phyloP scores from a whole-genome alignment of 2,113 vertebrate species.

The Rhabdomys dilectus region DNA sequence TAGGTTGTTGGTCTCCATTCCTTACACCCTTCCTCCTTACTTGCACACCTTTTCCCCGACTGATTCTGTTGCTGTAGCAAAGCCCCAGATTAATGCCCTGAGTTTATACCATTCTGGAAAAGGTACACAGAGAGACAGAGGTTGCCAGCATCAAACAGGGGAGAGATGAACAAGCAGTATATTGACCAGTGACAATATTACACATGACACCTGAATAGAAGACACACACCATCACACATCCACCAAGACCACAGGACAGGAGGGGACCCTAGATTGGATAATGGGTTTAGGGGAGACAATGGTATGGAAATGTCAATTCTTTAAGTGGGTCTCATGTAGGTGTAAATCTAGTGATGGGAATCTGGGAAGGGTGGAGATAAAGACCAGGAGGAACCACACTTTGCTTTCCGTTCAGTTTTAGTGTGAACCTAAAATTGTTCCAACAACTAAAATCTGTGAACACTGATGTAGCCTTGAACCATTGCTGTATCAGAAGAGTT shows the following conservation, averaged over 20 bases:
- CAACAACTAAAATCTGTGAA: not conserved
- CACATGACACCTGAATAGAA: rapidly evolving
- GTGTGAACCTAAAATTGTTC: not conserved
- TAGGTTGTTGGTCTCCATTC: rapidly evolving
- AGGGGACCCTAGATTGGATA: not conserved
- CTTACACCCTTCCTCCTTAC: too few species aligned
- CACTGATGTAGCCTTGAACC: too few species aligned
- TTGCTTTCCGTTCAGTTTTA: not conserved
- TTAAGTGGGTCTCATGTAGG: too few species aligned
- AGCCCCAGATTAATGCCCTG: not conserved
- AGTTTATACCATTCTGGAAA: too few species aligned
- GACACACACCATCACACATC: not conserved
- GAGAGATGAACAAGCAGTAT: not conserved
- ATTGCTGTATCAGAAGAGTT: not conserved
- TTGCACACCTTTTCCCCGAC: too few species aligned
- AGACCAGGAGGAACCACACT: not conserved
- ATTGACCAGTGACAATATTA: too few species aligned
- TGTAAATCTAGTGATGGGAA: not conserved
- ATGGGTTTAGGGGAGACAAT: not conserved
- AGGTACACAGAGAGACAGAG: too few species aligned
- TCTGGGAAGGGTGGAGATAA: not conserved
- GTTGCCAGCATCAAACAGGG: too few species aligned
- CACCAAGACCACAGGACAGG: too few species aligned
- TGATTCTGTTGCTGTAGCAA: not conserved
- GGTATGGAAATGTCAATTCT: not conserved